Base-by-base conservation (phyloP, 2,888 invertebrate genomes). In the Elgonia sp. region DNA sequence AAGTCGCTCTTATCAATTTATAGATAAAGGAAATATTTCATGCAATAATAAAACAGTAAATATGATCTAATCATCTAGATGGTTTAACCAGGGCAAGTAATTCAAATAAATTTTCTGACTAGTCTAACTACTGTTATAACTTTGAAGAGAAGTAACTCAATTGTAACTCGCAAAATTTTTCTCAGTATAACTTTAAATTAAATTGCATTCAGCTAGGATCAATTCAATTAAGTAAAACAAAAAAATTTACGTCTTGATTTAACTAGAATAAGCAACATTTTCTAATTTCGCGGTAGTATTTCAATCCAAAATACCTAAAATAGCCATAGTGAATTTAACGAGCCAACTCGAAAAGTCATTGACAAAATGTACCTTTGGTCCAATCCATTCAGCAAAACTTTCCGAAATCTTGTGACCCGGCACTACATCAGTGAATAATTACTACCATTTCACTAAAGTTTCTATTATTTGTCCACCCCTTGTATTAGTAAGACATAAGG, bases 401-500 rank as follows among this genome's bases (percentile, higher is more conserved):
- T 50, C 53, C 40, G 70, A 82, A 86, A 83, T 79, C 82, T 86
- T 86, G 79, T 76, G 77, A 86, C 86, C 70, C 73, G 62, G 76
- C 53, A 57, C 55, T 63, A 69, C 70, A 46, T 70, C 81, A 62
- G 57, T 86, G 77, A 86, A 77, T 86, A 86, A 86, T 86, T 77
- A 60, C 83, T 53, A 18, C 62, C 70, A 63, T 81, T 81, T 63
- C 81, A 69, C 80, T 42, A 57, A 86, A 86, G 86, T 86, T 86
- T 86, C 86, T 70, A 82, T 86, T 86, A 86, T 82, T 86, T 82
- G 77, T 82, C 81, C 82, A 86, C 65, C 81, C 50, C 46, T 65
- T 77, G 82, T 82, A 77, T 82, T 82, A 86, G 77, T 75, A 75
- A 85, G 60, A 80, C 75, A 80, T 79, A 79, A 79, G 84, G 84